Percentiles rank a stretch among this genome's conserved stretches.
These are phyloP conservation scores for Lepisosteus oculatus DNA, from an alignment of 2,113 vertebrate species.

Conservation along the genomic window DNA sequence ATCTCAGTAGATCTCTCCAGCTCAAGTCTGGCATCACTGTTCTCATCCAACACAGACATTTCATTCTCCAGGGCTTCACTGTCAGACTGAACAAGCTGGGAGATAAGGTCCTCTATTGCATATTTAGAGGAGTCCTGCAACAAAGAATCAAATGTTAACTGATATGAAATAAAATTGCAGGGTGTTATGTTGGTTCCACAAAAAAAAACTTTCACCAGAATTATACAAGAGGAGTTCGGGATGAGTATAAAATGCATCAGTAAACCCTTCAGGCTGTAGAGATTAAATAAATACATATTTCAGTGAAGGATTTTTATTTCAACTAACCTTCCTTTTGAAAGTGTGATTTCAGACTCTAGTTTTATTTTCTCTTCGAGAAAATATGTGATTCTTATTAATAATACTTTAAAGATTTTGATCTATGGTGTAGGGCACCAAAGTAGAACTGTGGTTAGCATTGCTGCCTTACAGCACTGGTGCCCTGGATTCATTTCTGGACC, in stretches of 20 bases:
- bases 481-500: no score
- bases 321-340: no score
- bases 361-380: no score
- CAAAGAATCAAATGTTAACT: neutral
- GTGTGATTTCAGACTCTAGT: no score
- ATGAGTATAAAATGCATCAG: neutral
- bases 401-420: no score
- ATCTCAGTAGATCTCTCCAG: constrained; percentile 55
- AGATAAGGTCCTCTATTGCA: constrained; percentile 60
- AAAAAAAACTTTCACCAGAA: no score
- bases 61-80: constrained; percentile 57
- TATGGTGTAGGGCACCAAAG: no score
- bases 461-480: no score
- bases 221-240: neutral
- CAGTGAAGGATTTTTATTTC: no score
- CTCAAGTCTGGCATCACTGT: constrained; percentile 39
- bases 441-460: no score
- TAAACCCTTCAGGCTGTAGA: no score
- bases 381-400: no score
- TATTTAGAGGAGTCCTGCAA: constrained; percentile 63
- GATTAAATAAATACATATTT: neutral
- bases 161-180: neutral
- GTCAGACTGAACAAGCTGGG: constrained; percentile 57
- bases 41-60: constrained; percentile 62
- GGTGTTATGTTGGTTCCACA: neutral